phyloP scores from a whole-genome alignment of 2,797 vertebrate genomes.

The Scyliorhinus canicula region DNA sequence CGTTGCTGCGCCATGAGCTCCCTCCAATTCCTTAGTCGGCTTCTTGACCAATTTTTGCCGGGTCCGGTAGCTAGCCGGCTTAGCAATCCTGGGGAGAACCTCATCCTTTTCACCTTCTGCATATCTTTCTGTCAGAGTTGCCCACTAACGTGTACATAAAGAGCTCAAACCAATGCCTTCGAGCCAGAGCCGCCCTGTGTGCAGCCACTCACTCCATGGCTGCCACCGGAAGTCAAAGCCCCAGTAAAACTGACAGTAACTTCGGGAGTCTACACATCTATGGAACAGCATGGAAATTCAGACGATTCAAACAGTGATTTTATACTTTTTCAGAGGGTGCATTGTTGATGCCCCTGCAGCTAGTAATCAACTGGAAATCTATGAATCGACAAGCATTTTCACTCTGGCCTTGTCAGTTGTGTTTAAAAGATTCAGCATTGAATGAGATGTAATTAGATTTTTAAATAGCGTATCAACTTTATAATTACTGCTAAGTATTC shows the following conservation, averaged over 20 bases:
- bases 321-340: not conserved
- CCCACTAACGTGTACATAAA: no score
- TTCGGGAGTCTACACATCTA: not conserved
- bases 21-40: no score
- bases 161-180: no score
- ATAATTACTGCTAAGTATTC: not conserved
- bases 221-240: no score
- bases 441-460: not conserved
- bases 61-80: no score
- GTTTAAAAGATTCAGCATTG: not conserved
- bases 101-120: no score
- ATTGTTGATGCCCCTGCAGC: not conserved
- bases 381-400: not conserved
- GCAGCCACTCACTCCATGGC: no score
- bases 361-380: not conserved
- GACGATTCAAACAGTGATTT: not conserved
- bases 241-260: not conserved
- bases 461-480: not conserved
- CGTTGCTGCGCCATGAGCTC: no score
- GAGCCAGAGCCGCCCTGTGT: no score
- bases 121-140: no score
- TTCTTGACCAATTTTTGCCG: no score
- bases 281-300: not conserved
- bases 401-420: not conserved
- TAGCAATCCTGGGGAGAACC: no score